These are phyloP conservation scores for Trichogramma dendrolimi DNA, from an alignment of 2,888 invertebrate species.

Conservation along the genomic window DNA sequence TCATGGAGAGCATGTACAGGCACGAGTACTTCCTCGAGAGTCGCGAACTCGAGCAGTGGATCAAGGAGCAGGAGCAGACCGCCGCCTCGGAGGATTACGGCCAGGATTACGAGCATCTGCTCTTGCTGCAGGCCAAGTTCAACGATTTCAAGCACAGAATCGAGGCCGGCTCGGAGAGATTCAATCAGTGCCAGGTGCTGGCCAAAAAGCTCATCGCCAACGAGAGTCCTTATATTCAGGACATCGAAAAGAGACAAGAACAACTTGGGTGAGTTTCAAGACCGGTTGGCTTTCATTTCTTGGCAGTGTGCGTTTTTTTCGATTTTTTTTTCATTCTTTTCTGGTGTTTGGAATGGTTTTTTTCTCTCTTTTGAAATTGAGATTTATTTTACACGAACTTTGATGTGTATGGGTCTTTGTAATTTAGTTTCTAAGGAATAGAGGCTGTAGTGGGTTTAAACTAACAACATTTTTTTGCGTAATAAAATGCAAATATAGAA, in stretches of 20 bases:
- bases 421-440: background rate
- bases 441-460: slow-evolving; percentile 16
- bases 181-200: slow-evolving; percentile 83
- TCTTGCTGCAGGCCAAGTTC: slow-evolving; percentile 83
- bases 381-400: background rate
- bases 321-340: background rate
- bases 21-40: slow-evolving; percentile 90
- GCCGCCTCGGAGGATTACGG: slow-evolving; percentile 92
- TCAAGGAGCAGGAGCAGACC: slow-evolving; percentile 82
- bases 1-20: slow-evolving; percentile 86
- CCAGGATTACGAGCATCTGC: slow-evolving; percentile 85
- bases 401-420: slow-evolving; percentile 11
- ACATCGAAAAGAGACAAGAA: slow-evolving; percentile 81
- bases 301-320: background rate
- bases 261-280: slow-evolving; percentile 68
- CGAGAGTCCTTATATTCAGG: slow-evolving; percentile 79
- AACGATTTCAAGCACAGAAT: slow-evolving; percentile 89
- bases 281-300: background rate
- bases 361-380: background rate
- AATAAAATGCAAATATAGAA: slow-evolving; percentile 39
- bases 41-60: slow-evolving; percentile 87
- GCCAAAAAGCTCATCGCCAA: slow-evolving; percentile 83
- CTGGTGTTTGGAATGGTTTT: background rate
- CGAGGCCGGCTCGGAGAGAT: slow-evolving; percentile 84
- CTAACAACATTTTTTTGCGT: slow-evolving; percentile 25